A percentile compares a stretch with the other conserved stretches of the same genome.
Evolutionary conservation across 2,797 vertebrate species (phyloP).

Genomic region (Microcaecilia unicolor): DNA sequence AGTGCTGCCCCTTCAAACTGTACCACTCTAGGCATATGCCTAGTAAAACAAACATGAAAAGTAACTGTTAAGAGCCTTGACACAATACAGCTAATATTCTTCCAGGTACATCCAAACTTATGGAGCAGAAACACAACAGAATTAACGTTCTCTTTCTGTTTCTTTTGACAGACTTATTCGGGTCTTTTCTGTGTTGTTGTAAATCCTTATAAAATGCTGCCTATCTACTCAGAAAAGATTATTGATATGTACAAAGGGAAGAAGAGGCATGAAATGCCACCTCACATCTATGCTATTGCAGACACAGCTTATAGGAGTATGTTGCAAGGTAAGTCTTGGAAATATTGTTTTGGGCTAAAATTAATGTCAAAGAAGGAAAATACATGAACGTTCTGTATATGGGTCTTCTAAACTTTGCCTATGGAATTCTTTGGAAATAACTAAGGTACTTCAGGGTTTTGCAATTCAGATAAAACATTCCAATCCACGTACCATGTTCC

Average conservation of each 20-base stretch:
- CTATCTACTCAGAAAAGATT: conserved; percentile 97
- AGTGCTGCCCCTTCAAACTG: too few relatives aligned
- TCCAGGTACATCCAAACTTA: background rate
- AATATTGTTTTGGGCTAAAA: background rate
- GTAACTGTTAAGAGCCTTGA: too few relatives aligned
- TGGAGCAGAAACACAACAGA: accelerated
- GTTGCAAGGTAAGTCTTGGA: conserved; percentile 82
- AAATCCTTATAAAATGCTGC: conserved; percentile 92
- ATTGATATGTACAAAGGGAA: conserved; percentile 98
- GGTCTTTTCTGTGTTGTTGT: conserved; percentile 95
- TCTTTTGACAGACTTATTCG: conserved; percentile 77
- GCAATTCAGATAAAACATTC: too few relatives aligned
- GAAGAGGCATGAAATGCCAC: conserved; percentile 92
- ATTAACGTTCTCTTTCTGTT: background rate
- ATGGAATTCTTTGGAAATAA: too few relatives aligned
- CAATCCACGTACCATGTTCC: too few relatives aligned
- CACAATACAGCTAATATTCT: accelerated
- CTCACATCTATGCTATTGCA: conserved; percentile 89
- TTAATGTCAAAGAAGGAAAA: too few relatives aligned
- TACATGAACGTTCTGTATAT: too few relatives aligned
- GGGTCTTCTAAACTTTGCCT: too few relatives aligned
- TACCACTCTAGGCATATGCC: too few relatives aligned
- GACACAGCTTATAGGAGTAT: conserved; percentile 96
- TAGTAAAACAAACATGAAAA: too few relatives aligned
- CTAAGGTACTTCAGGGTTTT: too few relatives aligned